These are phyloP conservation scores for Elachura formosa DNA, from an alignment of 2,113 vertebrate species.

Conservation along the genomic window DNA sequence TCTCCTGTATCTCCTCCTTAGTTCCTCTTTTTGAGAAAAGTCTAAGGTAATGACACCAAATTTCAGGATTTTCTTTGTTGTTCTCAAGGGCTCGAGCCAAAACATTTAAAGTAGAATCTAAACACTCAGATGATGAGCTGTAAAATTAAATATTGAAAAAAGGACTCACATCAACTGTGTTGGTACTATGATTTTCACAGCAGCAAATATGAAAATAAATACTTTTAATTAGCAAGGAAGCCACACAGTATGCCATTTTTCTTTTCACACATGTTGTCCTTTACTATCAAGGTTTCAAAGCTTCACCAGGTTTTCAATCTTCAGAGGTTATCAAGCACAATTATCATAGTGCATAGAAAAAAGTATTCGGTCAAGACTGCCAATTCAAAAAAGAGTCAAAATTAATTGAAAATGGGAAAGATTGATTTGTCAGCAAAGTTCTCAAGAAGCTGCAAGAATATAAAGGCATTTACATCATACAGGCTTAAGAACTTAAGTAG, in stretches of 20 bases:
- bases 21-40: constrained; percentile 89
- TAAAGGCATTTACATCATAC: background rate
- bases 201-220: background rate
- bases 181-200: background rate
- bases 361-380: background rate
- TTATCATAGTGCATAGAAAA: background rate
- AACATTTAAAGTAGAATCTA: constrained; percentile 93
- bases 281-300: background rate
- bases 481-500: background rate
- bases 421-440: background rate
- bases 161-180: background rate
- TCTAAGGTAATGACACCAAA: constrained; percentile 94
- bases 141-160: background rate
- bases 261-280: background rate
- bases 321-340: background rate
- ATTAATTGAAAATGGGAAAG: background rate
- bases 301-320: background rate
- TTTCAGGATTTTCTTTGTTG: constrained; percentile 90
- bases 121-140: constrained; percentile 81
- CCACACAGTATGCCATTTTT: background rate
- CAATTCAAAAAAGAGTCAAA: background rate
- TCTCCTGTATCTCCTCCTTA: constrained; percentile 91
- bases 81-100: constrained; percentile 92
- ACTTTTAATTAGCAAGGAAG: background rate
- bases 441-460: background rate